Percentiles rank a stretch among this genome's conserved stretches.
Evolutionary conservation across 2,888 invertebrate species (phyloP).

Genomic region (Prenolepis imparis): DNA sequence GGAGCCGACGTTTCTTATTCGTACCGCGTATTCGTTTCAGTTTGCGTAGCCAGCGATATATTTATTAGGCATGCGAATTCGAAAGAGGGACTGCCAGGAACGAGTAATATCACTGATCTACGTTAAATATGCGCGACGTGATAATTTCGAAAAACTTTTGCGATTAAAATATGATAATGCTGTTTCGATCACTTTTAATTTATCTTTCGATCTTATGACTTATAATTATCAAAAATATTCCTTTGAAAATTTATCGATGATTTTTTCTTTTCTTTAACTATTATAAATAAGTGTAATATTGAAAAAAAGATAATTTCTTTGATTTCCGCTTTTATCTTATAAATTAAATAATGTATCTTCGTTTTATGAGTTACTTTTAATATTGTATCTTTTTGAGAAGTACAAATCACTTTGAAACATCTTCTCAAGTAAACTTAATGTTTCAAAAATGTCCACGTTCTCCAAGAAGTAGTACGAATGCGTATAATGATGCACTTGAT

Average conservation of each 20-base stretch:
- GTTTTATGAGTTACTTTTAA: neutral
- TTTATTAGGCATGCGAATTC: conserved; percentile 38
- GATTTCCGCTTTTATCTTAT: neutral
- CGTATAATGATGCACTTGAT: conserved; percentile 38
- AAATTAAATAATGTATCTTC: neutral
- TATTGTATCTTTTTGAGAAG: neutral
- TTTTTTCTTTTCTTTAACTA: neutral
- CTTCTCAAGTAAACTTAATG: neutral
- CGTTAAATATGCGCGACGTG: neutral
- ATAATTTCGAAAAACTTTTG: neutral
- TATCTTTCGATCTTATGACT: too few species aligned
- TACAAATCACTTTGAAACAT: neutral
- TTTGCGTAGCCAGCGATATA: conserved; percentile 43
- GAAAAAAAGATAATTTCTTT: neutral
- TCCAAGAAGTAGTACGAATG: conserved; percentile 11
- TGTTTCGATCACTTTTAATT: neutral
- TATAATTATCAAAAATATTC: neutral
- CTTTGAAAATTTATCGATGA: too few species aligned
- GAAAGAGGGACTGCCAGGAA: neutral
- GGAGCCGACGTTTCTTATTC: conserved; percentile 39
- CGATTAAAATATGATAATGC: neutral
- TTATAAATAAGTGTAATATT: neutral
- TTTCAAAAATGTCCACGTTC: neutral
- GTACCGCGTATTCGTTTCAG: conserved; percentile 46
- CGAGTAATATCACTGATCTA: conserved; percentile 33